Percentiles rank a stretch among this genome's conserved stretches.
Evolutionary conservation across 1,140 invertebrate species (phyloP).

Genomic region (Drosophila neocordata): DNA sequence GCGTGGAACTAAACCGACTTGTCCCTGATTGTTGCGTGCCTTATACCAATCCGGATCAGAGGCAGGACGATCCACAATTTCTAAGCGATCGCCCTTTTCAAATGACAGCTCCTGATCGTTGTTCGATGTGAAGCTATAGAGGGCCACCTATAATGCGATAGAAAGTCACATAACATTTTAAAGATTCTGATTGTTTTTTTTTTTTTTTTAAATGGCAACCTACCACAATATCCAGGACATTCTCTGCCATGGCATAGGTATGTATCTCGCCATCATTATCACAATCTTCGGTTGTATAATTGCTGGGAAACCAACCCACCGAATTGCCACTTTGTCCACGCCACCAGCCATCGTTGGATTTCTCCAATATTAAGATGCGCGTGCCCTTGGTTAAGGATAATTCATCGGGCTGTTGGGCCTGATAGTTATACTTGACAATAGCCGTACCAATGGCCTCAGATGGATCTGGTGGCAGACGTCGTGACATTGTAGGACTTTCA

Average conservation of each 20-base stretch:
- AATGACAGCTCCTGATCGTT: constrained; percentile 99
- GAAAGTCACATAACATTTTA: not conserved
- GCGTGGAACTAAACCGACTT: constrained; percentile 96
- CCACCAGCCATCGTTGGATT: constrained; percentile 99
- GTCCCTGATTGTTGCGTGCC: constrained; percentile 95
- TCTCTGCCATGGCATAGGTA: constrained; percentile 95
- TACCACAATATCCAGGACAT: constrained; percentile 96
- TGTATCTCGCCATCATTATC: constrained; percentile 92
- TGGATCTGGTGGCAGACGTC: constrained; percentile 90
- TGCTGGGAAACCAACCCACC: constrained; percentile 98
- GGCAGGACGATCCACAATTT: constrained; percentile 96
- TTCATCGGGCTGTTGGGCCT: constrained; percentile 98
- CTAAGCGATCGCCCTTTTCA: constrained; percentile 96
- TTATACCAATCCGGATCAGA: constrained; percentile 99
- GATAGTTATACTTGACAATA: constrained; percentile 98
- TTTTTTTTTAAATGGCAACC: constrained; percentile 57
- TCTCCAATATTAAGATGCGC: constrained; percentile 97
- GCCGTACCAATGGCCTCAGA: constrained; percentile 94
- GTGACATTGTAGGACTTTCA: constrained; percentile 90
- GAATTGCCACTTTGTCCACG: constrained; percentile 93
- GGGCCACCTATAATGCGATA: constrained; percentile 85
- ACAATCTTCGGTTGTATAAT: constrained; percentile 97
- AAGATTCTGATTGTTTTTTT: not conserved
- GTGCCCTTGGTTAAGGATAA: constrained; percentile 95
- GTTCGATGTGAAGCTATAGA: constrained; percentile 97